phyloP scores from a whole-genome alignment of 1,140 invertebrate genomes.

The Maconellicoccus hirsutus region DNA sequence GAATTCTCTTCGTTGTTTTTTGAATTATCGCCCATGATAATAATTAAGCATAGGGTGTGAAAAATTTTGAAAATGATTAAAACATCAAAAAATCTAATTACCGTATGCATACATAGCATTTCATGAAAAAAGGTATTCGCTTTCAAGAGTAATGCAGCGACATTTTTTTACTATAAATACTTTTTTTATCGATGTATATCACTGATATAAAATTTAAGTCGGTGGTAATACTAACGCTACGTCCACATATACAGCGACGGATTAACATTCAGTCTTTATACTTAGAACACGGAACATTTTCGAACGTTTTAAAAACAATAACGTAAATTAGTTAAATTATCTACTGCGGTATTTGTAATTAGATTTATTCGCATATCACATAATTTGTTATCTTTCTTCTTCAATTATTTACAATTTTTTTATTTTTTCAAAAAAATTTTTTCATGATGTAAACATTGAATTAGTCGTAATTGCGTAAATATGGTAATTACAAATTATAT shows the following conservation, averaged over 20 bases:
- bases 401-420: not conserved
- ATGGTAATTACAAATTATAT: no score
- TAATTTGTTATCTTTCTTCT: not conserved
- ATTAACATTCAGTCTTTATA: no score
- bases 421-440: not conserved
- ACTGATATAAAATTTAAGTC: no score
- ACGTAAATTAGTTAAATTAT: no score
- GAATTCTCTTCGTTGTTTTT: conserved; percentile 33
- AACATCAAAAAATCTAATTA: not conserved
- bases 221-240: no score
- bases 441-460: not conserved
- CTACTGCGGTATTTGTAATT: no score
- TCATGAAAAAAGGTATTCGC: not conserved
- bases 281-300: no score
- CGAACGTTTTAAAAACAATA: no score
- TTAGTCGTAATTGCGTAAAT: no score
- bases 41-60: not conserved
- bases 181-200: no score
- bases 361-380: not conserved
- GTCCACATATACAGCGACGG: no score
- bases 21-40: not conserved
- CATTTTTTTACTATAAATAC: not conserved
- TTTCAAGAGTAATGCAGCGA: not conserved
- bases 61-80: not conserved
- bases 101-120: not conserved